phyloP scores from a whole-genome alignment of 2,888 invertebrate species.

The Drosophila borealis region DNA sequence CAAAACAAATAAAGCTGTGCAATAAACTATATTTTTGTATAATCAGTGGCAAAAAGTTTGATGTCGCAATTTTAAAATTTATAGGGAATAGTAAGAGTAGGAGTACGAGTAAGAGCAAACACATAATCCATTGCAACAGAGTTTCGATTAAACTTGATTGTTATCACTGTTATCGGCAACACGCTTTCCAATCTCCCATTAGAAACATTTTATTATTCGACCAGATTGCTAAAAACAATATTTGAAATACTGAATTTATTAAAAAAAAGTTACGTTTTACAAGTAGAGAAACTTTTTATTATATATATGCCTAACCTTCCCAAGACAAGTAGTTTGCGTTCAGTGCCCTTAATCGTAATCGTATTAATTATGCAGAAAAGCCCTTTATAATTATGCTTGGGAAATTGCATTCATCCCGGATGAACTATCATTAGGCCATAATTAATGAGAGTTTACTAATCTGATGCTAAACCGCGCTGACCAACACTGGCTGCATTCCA shows the following conservation, averaged over 20 bases:
- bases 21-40: too few relatives aligned
- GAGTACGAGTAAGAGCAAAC: too few relatives aligned
- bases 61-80: too few relatives aligned
- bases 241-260: neutral
- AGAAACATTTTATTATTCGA: neutral
- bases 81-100: too few relatives aligned
- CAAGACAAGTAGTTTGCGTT: neutral
- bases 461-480: constrained; percentile 37
- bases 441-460: constrained; percentile 37
- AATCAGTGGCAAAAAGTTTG: too few relatives aligned
- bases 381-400: constrained; percentile 31
- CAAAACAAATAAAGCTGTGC: too few relatives aligned
- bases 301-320: neutral
- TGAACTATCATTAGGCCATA: constrained; percentile 35
- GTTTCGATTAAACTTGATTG: too few relatives aligned
- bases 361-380: constrained; percentile 28
- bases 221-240: neutral
- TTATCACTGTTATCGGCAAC: neutral
- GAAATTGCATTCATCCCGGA: constrained; percentile 46
- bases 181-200: neutral
- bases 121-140: too few relatives aligned
- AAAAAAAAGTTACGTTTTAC: neutral
- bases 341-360: neutral
- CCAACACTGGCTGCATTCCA: constrained; percentile 19
- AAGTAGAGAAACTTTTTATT: neutral